Evolutionary conservation across 2,888 invertebrate species (phyloP).

Genomic region (Polyommatus iphigenia): DNA sequence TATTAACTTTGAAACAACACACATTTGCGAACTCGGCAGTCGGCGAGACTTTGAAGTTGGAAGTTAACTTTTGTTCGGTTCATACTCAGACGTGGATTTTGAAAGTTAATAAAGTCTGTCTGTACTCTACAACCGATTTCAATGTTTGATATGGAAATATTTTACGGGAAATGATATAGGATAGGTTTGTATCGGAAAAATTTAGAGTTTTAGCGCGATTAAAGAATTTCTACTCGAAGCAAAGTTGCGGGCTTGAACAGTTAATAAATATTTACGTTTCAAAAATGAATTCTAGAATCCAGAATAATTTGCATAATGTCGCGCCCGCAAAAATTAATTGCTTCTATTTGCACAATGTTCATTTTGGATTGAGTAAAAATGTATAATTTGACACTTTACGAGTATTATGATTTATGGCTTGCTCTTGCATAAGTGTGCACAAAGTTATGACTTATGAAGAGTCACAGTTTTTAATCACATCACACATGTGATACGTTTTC

Average conservation of each 20-base stretch:
- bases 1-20: slow-evolving; percentile 9
- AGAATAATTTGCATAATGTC: slow-evolving; percentile 2
- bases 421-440: slow-evolving; percentile 9
- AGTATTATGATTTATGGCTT: slow-evolving; percentile 21
- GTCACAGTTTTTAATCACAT: too few relatives aligned
- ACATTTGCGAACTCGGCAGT: slow-evolving; percentile 3
- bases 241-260: neutral
- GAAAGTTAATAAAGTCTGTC: neutral
- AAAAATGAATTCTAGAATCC: neutral
- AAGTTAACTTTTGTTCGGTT: slow-evolving; percentile 5
- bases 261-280: neutral
- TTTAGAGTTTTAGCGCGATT: too few relatives aligned
- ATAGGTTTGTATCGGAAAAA: too few relatives aligned
- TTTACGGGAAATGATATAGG: too few relatives aligned
- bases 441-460: neutral
- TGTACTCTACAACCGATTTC: neutral
- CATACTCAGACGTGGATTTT: neutral
- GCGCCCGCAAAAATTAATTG: neutral
- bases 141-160: neutral
- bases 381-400: neutral
- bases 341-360: neutral
- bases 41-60: neutral
- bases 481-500: too few relatives aligned
- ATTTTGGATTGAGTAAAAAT: neutral
- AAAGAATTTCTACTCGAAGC: too few relatives aligned